Conservation (phyloP, 2,113 vertebrate species). For the Nannospalax galili region DNA sequence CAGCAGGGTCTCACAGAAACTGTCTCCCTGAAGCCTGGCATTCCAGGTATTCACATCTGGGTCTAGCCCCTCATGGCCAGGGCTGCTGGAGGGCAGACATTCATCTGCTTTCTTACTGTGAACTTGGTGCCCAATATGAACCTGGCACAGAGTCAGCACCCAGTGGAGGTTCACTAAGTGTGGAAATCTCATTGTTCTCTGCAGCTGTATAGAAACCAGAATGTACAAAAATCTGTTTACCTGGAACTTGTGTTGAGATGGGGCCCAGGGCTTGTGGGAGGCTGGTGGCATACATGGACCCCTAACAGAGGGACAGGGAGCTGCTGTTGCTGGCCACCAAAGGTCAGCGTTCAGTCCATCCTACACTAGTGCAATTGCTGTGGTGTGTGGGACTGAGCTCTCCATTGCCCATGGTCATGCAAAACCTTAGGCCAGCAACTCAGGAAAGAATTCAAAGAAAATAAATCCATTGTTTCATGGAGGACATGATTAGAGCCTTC, state of each 20-base stretch:
- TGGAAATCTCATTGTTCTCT: neutral
- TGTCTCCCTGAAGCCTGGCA: neutral
- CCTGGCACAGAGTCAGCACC: neutral
- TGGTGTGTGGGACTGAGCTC: neutral
- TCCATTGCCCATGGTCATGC: neutral
- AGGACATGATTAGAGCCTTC: neutral
- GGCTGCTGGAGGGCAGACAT: neutral
- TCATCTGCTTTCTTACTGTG: neutral
- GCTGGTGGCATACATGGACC: neutral
- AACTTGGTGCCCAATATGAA: no score
- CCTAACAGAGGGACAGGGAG: neutral
- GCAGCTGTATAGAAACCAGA: neutral
- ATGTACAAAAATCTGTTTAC: neutral
- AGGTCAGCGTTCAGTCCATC: neutral
- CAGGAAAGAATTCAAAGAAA: neutral
- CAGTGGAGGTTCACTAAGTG: neutral
- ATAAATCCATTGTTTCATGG: neutral
- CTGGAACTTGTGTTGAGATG: neutral
- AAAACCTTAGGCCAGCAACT: neutral
- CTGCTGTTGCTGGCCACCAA: neutral
- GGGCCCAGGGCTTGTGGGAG: neutral
- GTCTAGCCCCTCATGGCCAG: fast-evolving
- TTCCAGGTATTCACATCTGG: neutral
- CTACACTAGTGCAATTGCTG: neutral
- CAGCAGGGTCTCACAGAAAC: neutral